Evolutionary conservation across 2,888 invertebrate genomes (phyloP), one percentile per base, ranked within the genome.

Genomic region (Adelphocoris suturalis): DNA sequence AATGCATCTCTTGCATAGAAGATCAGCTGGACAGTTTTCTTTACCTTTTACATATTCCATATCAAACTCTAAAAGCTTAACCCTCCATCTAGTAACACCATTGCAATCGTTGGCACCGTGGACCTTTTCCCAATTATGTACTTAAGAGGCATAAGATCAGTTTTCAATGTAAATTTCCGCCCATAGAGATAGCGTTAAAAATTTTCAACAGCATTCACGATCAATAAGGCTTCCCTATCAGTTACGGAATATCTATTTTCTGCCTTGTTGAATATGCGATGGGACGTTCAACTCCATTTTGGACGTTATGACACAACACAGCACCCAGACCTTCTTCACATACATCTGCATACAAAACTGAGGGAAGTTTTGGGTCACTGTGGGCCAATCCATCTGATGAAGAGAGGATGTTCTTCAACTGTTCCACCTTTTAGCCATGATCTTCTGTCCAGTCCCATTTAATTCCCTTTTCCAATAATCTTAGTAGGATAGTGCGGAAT

Each of bases 131-230:
- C 55, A 28, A 90, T 87, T 3, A 90, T 80, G 14, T 48, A 57
- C 5, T 80, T n/a, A 78, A 93, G 91, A 19, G 93, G 92, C 90
- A 93, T 92, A 91, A 92, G 92, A 91, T 93, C 93, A 0, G 92
- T 93, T 7, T 92, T 89, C 0, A 93, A 91, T 37, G 90, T 92
- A 90, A 93, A 93, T 82, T 92, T 92, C 52, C 92, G 90, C 7
- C 93, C 93, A 91, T 92, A 93, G 13, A 93, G 92, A 91, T 92
- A 93, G 19, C 93, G 92, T 86, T 93, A 92, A 89, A 93, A 93
- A 89, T 92, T 93, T 90, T 92, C 92, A 12, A 93, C 90, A 46
- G 92, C 93, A 91, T 92, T 93, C 12, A 92, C 91, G 27, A 93
- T 91, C 9, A 81, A 89, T 13, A 90, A 48, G 0, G 85, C 90